Evolutionary conservation across 2,113 vertebrate genomes (phyloP).

Genomic region (Halcyon senegalensis): DNA sequence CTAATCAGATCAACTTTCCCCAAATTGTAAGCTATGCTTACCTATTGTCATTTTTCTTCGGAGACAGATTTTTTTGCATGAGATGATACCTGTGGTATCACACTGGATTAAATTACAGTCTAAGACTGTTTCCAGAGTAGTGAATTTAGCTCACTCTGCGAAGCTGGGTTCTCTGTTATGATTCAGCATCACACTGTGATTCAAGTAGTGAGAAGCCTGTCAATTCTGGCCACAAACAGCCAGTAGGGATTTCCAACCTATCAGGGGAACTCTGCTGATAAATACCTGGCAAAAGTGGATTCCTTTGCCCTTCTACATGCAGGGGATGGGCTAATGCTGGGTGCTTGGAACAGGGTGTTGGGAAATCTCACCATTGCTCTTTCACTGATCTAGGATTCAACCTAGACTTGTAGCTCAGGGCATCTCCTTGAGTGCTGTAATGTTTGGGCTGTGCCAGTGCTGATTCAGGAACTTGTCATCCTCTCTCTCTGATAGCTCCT

Average conservation of each 20-base stretch:
- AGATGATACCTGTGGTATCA: slow-evolving; percentile 17
- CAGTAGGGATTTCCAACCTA: not conserved
- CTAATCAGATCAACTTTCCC: slow-evolving; percentile 18
- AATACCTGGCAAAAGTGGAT: not conserved
- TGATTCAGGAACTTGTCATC: slow-evolving; percentile 9
- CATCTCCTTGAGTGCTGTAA: not conserved
- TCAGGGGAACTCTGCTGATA: slow-evolving; percentile 5
- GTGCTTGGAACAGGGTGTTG: not conserved
- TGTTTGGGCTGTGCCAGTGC: not conserved
- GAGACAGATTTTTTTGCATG: not conserved
- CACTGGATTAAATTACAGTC: slow-evolving; percentile 14
- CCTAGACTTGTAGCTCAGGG: not conserved
- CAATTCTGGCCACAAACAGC: not conserved
- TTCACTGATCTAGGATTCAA: not conserved
- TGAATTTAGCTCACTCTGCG: not conserved
- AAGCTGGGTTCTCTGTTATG: not conserved
- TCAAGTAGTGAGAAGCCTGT: not conserved
- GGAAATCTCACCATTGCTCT: not conserved
- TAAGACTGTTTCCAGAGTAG: not conserved
- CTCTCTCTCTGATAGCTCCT: not conserved
- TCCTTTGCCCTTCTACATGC: not conserved
- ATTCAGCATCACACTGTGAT: not conserved
- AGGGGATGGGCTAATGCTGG: not conserved
- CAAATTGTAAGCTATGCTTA: not conserved
- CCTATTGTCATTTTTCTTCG: slow-evolving; percentile 26